Evolutionary conservation across 2,797 vertebrate genomes (phyloP).

Genomic region (Garrulus glandarius): DNA sequence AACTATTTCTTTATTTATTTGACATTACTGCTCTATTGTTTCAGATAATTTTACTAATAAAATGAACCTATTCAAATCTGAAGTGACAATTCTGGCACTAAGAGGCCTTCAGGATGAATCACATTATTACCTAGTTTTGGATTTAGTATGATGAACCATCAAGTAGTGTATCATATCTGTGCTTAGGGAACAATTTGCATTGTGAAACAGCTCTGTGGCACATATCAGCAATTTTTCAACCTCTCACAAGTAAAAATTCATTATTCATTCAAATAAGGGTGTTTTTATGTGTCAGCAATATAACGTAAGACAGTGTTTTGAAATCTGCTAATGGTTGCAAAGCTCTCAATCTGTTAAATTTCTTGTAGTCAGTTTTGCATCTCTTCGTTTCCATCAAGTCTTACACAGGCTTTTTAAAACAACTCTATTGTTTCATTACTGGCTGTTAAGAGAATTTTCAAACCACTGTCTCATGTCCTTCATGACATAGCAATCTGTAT

Average conservation of each 20-base stretch:
- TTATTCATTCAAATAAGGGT: neutral
- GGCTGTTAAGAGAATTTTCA: neutral
- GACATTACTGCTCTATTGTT: neutral
- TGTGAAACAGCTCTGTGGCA: neutral
- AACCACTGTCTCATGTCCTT: neutral
- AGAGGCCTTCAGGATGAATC: neutral
- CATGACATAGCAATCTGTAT: neutral
- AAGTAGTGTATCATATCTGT: neutral
- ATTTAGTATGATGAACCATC: neutral
- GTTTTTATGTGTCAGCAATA: neutral
- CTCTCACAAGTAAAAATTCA: neutral
- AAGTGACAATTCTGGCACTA: neutral
- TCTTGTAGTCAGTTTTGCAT: neutral
- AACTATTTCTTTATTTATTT: neutral
- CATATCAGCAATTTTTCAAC: neutral
- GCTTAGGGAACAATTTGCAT: neutral
- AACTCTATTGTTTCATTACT: neutral
- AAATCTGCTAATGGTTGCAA: neutral
- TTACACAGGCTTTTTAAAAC: neutral
- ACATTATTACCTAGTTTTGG: neutral
- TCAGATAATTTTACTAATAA: neutral
- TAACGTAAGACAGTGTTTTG: neutral
- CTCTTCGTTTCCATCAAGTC: neutral
- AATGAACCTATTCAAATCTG: neutral
- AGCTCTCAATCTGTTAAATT: neutral